These are phyloP conservation scores for Squalus acanthias DNA, from an alignment of 2,797 vertebrate species.

Conservation along the genomic window DNA sequence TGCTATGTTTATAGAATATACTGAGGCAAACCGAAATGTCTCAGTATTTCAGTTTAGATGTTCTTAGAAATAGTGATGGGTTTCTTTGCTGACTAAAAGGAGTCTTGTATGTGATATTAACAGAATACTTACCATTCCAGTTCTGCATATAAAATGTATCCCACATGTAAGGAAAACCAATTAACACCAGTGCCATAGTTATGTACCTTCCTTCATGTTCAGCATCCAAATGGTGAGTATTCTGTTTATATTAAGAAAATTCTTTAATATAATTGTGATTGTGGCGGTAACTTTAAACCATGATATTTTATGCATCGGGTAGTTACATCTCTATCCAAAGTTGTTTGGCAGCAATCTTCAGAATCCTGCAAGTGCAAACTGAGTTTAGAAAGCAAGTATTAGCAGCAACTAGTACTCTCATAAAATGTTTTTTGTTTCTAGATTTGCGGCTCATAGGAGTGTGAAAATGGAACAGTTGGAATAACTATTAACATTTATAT, in stretches of 20 bases:
- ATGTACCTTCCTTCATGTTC: not conserved
- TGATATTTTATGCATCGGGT: not conserved
- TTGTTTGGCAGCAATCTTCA: not conserved
- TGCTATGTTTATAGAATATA: not conserved
- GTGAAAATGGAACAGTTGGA: constrained; percentile 27
- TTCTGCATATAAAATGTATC: not conserved
- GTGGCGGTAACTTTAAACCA: not conserved
- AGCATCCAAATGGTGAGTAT: not conserved
- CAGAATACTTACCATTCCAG: not conserved
- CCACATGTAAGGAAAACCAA: not conserved
- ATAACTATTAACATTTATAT: constrained; percentile 22
- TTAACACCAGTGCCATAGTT: not conserved
- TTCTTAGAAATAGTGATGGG: not conserved
- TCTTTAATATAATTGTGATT: not conserved
- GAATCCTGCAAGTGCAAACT: not conserved
- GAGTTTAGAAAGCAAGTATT: not conserved
- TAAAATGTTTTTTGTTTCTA: constrained; percentile 18
- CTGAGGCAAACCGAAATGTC: not conserved
- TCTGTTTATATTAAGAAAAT: not conserved
- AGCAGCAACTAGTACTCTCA: not conserved
- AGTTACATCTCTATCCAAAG: not conserved
- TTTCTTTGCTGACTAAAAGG: not conserved
- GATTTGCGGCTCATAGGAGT: not conserved
- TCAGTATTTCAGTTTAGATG: not conserved
- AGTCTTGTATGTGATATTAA: not conserved